Conservation (phyloP, 2,797 vertebrate species). For the Molossus alvarezi region DNA sequence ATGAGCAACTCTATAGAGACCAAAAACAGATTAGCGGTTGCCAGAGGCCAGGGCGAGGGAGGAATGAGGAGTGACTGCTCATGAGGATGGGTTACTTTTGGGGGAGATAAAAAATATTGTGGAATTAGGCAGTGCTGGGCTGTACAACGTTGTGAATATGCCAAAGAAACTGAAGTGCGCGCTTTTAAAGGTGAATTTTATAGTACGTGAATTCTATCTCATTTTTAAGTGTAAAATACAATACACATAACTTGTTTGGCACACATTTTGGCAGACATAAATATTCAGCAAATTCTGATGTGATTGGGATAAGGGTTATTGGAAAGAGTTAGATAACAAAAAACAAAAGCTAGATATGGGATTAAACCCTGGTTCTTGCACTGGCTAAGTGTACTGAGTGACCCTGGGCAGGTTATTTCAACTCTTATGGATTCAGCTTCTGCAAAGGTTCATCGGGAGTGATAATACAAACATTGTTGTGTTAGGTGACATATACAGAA, state of each 20-base stretch:
- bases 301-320: neutral
- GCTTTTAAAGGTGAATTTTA: neutral
- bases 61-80: neutral
- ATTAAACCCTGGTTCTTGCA: neutral
- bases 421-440: neutral
- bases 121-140: neutral
- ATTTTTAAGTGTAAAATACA: conserved; percentile 13
- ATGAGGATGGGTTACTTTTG: neutral
- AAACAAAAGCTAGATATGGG: neutral
- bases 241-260: neutral
- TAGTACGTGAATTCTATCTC: neutral
- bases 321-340: conserved; percentile 1
- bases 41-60: neutral
- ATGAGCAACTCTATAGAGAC: neutral
- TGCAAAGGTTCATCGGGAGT: neutral
- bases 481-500: neutral
- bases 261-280: neutral
- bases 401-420: conserved; percentile 17
- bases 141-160: neutral
- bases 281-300: neutral
- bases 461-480: neutral
- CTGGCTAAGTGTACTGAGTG: conserved; percentile 31
- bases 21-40: neutral
- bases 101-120: neutral
- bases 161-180: neutral